Evolutionary conservation across 2,888 invertebrate species (phyloP).

Genomic region (Drosophila tanythrix): DNA sequence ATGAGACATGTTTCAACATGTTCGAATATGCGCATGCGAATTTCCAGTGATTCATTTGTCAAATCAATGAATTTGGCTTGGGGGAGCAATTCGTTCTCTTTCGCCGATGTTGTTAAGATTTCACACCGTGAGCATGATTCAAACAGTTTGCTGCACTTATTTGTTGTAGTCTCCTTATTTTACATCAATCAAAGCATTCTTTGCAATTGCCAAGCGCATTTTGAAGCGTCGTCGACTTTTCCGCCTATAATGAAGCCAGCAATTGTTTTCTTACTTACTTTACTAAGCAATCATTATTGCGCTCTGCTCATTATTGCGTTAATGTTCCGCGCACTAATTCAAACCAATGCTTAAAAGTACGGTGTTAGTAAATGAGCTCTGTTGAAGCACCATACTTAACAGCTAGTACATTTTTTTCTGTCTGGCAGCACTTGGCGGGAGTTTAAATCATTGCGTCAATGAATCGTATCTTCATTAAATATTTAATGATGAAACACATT

Average conservation of each 20-base stretch:
- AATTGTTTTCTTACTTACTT: constrained; percentile 6
- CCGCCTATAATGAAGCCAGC: constrained; percentile 37
- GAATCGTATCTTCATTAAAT: background rate
- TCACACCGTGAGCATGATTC: background rate
- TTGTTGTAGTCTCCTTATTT: background rate
- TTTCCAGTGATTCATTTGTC: constrained; percentile 78
- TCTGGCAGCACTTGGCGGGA: background rate
- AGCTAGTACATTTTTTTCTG: background rate
- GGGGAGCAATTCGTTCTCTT: no score
- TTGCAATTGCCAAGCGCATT: background rate
- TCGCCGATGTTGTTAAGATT: constrained; percentile 19
- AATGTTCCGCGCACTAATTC: background rate
- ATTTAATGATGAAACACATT: no score
- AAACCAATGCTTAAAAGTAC: background rate
- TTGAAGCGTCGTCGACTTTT: constrained; percentile 29
- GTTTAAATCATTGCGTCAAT: no score
- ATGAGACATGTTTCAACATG: constrained; percentile 79
- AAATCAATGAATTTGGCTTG: no score
- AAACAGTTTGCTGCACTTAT: background rate
- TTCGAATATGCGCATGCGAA: constrained; percentile 81
- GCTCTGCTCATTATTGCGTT: constrained; percentile 7
- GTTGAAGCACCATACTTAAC: background rate
- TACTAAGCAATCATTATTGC: background rate
- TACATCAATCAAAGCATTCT: background rate
- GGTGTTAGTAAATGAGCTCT: background rate